Conservation (phyloP, 2,113 vertebrate species). For the Microcebus griseorufus region DNA sequence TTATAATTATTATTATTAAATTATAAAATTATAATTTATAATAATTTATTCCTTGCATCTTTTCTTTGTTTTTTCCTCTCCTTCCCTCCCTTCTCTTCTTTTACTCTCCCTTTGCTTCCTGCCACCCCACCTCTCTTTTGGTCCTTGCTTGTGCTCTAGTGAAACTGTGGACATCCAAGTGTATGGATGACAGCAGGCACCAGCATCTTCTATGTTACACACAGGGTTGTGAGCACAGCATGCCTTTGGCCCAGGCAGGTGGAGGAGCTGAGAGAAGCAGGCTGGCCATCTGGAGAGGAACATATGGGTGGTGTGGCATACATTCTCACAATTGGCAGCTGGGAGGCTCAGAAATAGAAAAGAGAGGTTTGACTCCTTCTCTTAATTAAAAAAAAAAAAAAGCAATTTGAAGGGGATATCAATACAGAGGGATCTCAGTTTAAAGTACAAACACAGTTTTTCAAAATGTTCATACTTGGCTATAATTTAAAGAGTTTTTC, state of each 20-base stretch:
- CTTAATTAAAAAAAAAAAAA: background rate
- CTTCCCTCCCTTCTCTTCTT: background rate
- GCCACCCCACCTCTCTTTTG: background rate
- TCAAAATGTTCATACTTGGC: background rate
- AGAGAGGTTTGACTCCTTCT: background rate
- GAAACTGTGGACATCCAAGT: background rate
- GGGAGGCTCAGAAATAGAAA: conserved; percentile 42
- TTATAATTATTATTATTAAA: too few relatives aligned
- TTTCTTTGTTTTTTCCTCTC: background rate
- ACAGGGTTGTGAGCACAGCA: conserved; percentile 50
- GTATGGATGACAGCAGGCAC: conserved; percentile 9
- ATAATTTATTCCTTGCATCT: background rate
- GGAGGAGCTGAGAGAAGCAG: conserved; percentile 38
- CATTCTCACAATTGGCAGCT: background rate
- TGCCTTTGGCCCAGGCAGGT: conserved; percentile 59
- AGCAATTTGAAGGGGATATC: background rate
- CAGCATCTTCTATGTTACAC: background rate
- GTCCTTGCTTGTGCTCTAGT: background rate
- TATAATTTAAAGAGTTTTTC: background rate
- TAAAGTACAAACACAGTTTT: background rate
- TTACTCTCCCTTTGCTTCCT: background rate
- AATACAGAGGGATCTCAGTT: background rate
- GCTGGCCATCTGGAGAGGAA: conserved; percentile 62
- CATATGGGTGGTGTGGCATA: conserved; percentile 58
- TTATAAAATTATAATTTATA: too few relatives aligned